phyloP scores from a whole-genome alignment of 2,888 invertebrate species.

The Amaurobius ferox region DNA sequence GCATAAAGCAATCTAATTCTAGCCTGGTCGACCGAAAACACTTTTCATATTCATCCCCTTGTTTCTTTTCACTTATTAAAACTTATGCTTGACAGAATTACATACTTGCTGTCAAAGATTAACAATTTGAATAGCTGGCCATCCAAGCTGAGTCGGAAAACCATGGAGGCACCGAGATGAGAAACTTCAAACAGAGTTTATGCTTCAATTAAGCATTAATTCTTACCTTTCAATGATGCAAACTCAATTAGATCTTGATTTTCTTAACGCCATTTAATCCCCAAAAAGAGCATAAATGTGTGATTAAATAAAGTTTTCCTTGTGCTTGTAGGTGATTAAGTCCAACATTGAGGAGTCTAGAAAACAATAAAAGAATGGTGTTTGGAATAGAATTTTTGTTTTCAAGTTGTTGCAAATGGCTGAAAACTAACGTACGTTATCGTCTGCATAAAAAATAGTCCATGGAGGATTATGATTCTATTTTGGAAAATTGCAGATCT shows the following conservation, averaged over 20 bases:
- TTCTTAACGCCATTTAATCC: constrained; percentile 8
- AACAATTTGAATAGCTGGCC: neutral
- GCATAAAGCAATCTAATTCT: neutral
- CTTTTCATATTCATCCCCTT: neutral
- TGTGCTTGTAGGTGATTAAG: neutral
- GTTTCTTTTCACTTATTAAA: neutral
- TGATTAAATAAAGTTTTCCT: neutral
- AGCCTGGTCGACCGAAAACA: neutral
- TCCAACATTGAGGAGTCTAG: neutral
- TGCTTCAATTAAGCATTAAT: constrained; percentile 45
- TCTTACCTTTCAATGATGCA: constrained; percentile 21
- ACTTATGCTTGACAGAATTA: neutral
- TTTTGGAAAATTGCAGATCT: too few species aligned
- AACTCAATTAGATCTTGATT: constrained; percentile 42
- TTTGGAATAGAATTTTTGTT: neutral
- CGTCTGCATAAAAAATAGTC: neutral
- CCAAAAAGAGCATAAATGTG: neutral
- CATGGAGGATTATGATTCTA: neutral
- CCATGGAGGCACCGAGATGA: neutral
- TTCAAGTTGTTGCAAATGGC: neutral
- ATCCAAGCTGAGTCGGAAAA: neutral
- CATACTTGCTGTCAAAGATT: neutral
- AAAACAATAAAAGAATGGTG: neutral
- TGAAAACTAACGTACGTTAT: neutral
- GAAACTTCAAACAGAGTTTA: constrained; percentile 15